phyloP scores from a whole-genome alignment of 2,113 vertebrate genomes.

The Vulpes vulpes region DNA sequence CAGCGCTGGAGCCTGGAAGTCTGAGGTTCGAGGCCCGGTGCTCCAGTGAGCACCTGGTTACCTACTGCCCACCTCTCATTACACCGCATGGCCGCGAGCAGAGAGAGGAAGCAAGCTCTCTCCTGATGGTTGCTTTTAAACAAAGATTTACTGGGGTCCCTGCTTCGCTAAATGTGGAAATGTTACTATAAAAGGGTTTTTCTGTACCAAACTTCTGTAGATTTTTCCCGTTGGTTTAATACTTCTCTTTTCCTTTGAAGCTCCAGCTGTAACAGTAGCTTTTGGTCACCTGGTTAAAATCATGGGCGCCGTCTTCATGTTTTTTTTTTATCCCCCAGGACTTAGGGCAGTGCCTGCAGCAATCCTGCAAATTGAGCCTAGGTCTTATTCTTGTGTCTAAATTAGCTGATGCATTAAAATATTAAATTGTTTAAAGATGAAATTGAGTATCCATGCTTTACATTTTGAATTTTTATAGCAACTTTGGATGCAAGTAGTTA shows the following conservation, averaged over 20 bases:
- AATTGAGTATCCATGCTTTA: conserved; percentile 30
- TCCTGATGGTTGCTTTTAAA: not conserved
- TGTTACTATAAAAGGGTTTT: not conserved
- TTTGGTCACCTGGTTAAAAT: not conserved
- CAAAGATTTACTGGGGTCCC: not conserved
- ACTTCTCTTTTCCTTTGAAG: not conserved
- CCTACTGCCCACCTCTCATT: not conserved
- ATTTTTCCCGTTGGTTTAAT: not conserved
- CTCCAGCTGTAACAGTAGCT: not conserved
- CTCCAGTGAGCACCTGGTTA: not conserved
- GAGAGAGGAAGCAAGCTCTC: not conserved
- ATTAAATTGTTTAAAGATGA: conserved; percentile 63
- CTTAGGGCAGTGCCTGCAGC: not conserved
- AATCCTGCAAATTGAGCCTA: not conserved
- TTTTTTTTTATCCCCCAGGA: not conserved
- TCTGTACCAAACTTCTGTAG: not conserved
- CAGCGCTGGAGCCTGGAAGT: not conserved
- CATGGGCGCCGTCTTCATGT: rapidly evolving
- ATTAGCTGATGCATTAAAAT: conserved; percentile 57
- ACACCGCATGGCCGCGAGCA: rapidly evolving
- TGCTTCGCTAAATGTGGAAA: not conserved
- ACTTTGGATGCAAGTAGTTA: conserved; percentile 76
- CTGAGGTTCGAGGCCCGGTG: not conserved
- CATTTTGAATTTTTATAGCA: conserved; percentile 67
- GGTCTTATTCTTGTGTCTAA: not conserved